Evolutionary conservation across 2,888 invertebrate species (phyloP).

Genomic region (Amiota minor): DNA sequence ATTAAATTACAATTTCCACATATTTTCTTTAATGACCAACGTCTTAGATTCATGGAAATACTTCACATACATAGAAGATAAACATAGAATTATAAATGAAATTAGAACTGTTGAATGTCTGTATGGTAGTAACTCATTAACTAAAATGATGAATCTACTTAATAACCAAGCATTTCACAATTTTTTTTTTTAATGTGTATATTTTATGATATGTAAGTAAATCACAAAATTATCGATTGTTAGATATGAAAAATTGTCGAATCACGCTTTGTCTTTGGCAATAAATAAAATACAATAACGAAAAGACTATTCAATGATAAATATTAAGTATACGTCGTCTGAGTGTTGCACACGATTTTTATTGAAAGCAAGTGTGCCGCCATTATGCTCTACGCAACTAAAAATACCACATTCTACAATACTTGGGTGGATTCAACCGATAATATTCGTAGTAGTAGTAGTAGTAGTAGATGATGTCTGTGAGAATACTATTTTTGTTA

Average conservation of each 20-base stretch:
- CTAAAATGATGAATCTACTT: too few relatives aligned
- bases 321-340: too few relatives aligned
- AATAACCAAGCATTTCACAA: background rate
- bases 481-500: background rate
- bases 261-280: background rate
- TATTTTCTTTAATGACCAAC: too few relatives aligned
- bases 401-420: slow-evolving; percentile 1
- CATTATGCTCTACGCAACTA: slow-evolving; percentile 3
- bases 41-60: too few relatives aligned
- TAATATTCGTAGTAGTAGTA: background rate
- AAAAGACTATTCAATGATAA: too few relatives aligned
- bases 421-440: background rate
- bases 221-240: too few relatives aligned
- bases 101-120: too few relatives aligned
- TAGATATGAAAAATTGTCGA: background rate
- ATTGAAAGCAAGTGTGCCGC: slow-evolving; percentile 4
- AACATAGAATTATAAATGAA: too few relatives aligned
- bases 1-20: too few relatives aligned
- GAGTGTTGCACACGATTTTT: background rate
- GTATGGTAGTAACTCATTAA: background rate
- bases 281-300: slow-evolving; percentile 7
- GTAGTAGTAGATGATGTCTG: background rate
- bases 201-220: too few relatives aligned
- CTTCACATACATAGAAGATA: too few relatives aligned
- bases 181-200: background rate